A percentile compares a stretch with the other conserved stretches of the same genome.
phyloP scores from a whole-genome alignment of 2,113 vertebrate species.

The Myotis yumanensis region DNA sequence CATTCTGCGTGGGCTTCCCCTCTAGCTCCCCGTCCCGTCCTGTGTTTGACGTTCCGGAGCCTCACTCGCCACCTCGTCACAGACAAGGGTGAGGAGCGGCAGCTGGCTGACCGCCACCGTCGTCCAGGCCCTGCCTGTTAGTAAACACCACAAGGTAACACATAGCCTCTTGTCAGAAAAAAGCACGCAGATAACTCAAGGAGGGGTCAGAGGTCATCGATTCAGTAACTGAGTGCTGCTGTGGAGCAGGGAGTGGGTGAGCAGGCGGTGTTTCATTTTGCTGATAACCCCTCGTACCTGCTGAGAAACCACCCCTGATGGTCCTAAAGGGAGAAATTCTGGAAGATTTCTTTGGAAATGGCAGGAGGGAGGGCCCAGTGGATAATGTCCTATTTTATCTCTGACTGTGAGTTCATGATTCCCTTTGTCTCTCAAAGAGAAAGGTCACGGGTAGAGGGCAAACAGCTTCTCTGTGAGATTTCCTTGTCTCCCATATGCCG shows the following conservation, averaged over 20 bases:
- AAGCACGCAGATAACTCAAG: neutral
- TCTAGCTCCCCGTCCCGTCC: neutral
- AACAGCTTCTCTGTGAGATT: neutral
- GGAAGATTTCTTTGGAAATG: neutral
- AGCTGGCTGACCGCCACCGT: neutral
- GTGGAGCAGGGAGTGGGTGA: rapidly evolving
- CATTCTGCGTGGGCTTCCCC: neutral
- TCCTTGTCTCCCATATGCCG: neutral
- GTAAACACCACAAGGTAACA: neutral
- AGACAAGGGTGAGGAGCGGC: neutral
- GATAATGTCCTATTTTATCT: neutral
- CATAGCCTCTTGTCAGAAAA: neutral
- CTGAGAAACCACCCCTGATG: neutral
- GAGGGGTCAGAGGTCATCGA: neutral
- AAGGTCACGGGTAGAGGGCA: neutral
- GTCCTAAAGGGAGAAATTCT: neutral
- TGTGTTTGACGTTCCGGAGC: neutral
- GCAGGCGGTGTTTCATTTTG: neutral
- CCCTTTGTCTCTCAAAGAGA: neutral
- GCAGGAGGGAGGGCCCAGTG: neutral
- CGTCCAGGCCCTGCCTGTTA: neutral
- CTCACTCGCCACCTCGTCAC: neutral
- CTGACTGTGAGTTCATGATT: conserved; percentile 12
- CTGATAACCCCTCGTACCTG: neutral
- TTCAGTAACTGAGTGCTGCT: neutral